Evolutionary conservation across 2,888 invertebrate genomes (phyloP), one percentile per base, ranked within the genome.

Genomic region (Pheosia gnoma): DNA sequence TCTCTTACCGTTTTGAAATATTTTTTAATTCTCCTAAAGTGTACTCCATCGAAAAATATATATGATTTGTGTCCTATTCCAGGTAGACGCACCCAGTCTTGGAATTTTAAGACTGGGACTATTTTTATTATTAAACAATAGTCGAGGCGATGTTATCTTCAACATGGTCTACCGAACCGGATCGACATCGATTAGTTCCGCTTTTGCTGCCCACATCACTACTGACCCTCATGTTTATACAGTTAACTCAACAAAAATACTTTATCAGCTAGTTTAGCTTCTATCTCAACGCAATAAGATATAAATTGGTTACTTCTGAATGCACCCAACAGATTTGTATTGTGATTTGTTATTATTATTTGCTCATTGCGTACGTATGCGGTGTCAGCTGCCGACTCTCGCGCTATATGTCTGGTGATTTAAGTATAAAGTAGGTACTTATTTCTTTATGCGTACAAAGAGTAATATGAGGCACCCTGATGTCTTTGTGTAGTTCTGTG

Each of bases 361-460:
- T 74, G 73, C 72, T 81, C 68, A 79, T 80, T 82, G 78, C 68
- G 68, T 66, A 62, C 67, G 70, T 68, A 71, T 74, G 74, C 75
- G 75, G 81, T 77, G 84, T 86, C 86, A 86, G 86, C 85, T 86
- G 86, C 78, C 79, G 74, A 74, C 80, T 81, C 77, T 79, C 75
- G 80, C 79, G 77, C 79, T 75, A 68, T 74, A 68, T 68, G 70
- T 65, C 65, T 71, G 61, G 59, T 60, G 58, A 56, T 39, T 62
- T 58, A 58, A 62, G 57, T 65, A 25, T 25, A 25, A 25, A 25
- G 25, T 25, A 25, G 25, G 25, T 25, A 25, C 58, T 61, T 41
- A 41, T 57, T 11, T 65, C 67, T 72, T 76, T 76, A 58, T 60
- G 61, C 65, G 65, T 60, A 60, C 59, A 58, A 57, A 61, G 57